Evolutionary conservation across 1,140 invertebrate species (phyloP), one percentile per base, ranked within the genome.

Genomic region (Diorhabda carinulata): DNA sequence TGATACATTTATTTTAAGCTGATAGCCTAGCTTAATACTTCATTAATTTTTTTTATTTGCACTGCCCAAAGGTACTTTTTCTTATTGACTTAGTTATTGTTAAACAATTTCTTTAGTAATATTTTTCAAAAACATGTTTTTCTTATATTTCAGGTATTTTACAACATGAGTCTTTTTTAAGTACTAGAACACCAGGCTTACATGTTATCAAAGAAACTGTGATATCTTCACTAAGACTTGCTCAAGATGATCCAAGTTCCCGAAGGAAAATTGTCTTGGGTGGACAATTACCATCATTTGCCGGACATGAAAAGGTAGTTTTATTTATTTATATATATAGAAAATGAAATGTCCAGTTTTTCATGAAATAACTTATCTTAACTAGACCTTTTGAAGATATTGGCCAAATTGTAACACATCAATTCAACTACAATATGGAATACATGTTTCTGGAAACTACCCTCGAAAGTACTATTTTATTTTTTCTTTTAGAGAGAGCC

Each of bases 201-300:
- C 86, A 91, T 73, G 79, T 90, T 4, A 81, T 97, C 0, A 94
- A 91, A 79, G 93, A 97, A 80, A 90, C 90, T 9, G 84, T 95
- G 1, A 84, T 92, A 9, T 85, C 87, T 0, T 87, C 90, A 45
- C 82, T 93, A 4, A 83, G 86, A 64, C 73, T 88, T 3, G 85
- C 86, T 4, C 82, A 84, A 42, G 84, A 87, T 43, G 85, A 86
- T 71, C 81, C 80, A 0, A 85, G 86, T 3, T 78, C 83, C 0
- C 81, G 83, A 5, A 85, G 88, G 43, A 85, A 86, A 5, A 85
- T 92, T 61, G 85, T 88, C 0, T 75, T 90, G 43, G 86, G 88
- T 2, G 87, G 90, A 70, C 76, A 87, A 42, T 52, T 74, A 4
- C n/a, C 5, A 61, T n/a, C 83, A 60, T 45, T 61, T n/a, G 80